Evolutionary conservation across 2,888 invertebrate genomes (phyloP), one percentile per base, ranked within the genome.

Genomic region (Aquatica leii): DNA sequence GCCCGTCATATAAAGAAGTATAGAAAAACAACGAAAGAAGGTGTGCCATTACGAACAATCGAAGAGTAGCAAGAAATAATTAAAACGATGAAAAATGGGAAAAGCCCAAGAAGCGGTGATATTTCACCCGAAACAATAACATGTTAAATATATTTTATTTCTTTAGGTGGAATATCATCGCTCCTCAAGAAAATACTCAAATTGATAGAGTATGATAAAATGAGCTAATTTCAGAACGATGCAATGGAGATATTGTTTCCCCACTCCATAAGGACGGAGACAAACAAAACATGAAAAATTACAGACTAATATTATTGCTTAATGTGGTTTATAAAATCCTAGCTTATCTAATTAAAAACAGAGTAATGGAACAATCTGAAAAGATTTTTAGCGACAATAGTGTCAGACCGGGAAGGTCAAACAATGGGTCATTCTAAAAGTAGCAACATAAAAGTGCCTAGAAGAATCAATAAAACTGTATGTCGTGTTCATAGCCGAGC

Each of bases 271-370:
- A 31, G 9, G 9, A 31, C 9, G 31, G 31, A 9, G 5, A 31
- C 31, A 31, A 31, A 6, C 34, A 21, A 49, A 34, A 68, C 66
- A 17, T 54, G 11, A n/a, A n/a, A n/a, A n/a, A n/a, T n/a, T n/a
- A n/a, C n/a, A n/a, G n/a, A n/a, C n/a, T n/a, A n/a, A n/a, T n/a
- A n/a, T n/a, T n/a, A n/a, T n/a, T n/a, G n/a, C n/a, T n/a, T n/a
- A n/a, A n/a, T n/a, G n/a, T n/a, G n/a, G n/a, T n/a, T n/a, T n/a
- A n/a, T n/a, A n/a, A n/a, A n/a, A n/a, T n/a, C n/a, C n/a, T n/a
- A n/a, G n/a, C n/a, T n/a, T n/a, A n/a, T n/a, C n/a, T n/a, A n/a
- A n/a, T n/a, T n/a, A n/a, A n/a, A n/a, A n/a, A n/a, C n/a, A n/a
- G n/a, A n/a, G n/a, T n/a, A n/a, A n/a, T n/a, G n/a, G n/a, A n/a